phyloP scores from a whole-genome alignment of 2,888 invertebrate species.

The Augiades crinisus region DNA sequence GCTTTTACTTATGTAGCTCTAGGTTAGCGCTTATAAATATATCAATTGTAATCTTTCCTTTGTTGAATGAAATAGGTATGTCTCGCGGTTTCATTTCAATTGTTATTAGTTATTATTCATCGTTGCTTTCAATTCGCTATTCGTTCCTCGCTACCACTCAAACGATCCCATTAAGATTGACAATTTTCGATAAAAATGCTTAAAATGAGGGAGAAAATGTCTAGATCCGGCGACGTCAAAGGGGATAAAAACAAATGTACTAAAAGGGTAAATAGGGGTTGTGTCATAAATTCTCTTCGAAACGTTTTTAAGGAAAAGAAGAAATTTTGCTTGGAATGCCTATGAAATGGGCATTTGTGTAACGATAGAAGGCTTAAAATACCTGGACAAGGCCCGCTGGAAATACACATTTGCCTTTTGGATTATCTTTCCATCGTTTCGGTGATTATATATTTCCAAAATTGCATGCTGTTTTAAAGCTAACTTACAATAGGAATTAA shows the following conservation, averaged over 20 bases:
- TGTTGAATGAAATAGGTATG: no score
- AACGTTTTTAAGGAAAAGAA: neutral
- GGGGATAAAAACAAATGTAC: constrained; percentile 18
- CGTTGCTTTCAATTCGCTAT: no score
- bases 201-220: constrained; percentile 12
- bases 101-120: no score
- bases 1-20: no score
- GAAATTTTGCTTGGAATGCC: neutral
- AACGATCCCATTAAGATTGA: constrained; percentile 1
- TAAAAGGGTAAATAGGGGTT: constrained; percentile 15
- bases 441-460: no score
- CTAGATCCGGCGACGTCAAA: constrained; percentile 14
- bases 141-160: neutral
- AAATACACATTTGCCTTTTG: no score
- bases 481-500: no score
- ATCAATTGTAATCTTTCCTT: no score
- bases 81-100: no score
- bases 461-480: no score
- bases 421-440: no score
- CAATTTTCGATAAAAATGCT: constrained; percentile 16
- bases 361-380: constrained; percentile 10
- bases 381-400: neutral
- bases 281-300: constrained; percentile 7
- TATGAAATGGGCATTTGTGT: constrained; percentile 2
- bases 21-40: no score